These are phyloP conservation scores for Macrostomum lignano DNA, from an alignment of 1,140 invertebrate genomes.

Conservation along the genomic window DNA sequence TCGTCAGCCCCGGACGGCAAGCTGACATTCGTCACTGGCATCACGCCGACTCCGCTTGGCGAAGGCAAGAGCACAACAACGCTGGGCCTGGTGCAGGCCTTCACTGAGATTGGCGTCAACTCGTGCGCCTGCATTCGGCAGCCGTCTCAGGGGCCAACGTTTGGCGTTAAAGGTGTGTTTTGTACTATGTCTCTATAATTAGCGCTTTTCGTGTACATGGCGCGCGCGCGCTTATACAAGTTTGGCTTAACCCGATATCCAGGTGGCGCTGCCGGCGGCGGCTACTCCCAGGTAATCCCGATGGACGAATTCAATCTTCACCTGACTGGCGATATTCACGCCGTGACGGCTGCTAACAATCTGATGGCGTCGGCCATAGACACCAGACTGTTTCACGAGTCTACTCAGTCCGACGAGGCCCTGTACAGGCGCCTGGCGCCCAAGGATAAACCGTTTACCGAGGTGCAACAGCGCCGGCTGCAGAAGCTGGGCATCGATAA, in stretches of 20 bases:
- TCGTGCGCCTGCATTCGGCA: constrained; percentile 80
- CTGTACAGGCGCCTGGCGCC: constrained; percentile 63
- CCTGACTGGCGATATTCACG: constrained; percentile 91
- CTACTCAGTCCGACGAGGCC: constrained; percentile 50
- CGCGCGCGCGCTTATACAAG: too few species aligned
- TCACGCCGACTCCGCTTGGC: constrained; percentile 79
- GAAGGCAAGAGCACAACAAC: constrained; percentile 88
- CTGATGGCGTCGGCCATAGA: constrained; percentile 57
- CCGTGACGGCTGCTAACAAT: constrained; percentile 86
- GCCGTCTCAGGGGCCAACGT: constrained; percentile 88
- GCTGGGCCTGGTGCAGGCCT: constrained; percentile 65
- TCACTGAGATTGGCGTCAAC: constrained; percentile 56
- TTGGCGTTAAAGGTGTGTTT: constrained; percentile 93
- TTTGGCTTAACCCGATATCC: too few species aligned
- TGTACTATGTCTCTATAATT: too few species aligned
- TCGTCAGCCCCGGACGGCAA: too few species aligned
- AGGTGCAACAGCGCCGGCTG: constrained; percentile 45
- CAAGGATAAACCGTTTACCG: constrained; percentile 43
- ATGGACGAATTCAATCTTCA: constrained; percentile 99
- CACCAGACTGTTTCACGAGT: constrained; percentile 78
- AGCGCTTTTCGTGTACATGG: too few species aligned
- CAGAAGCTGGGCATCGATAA: constrained; percentile 55
- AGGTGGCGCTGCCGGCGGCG: constrained; percentile 70
- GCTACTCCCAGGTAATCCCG: constrained; percentile 75
- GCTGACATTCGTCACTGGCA: constrained; percentile 36